Base-by-base conservation (phyloP, 2,113 vertebrate genomes). In the Podiceps cristatus region DNA sequence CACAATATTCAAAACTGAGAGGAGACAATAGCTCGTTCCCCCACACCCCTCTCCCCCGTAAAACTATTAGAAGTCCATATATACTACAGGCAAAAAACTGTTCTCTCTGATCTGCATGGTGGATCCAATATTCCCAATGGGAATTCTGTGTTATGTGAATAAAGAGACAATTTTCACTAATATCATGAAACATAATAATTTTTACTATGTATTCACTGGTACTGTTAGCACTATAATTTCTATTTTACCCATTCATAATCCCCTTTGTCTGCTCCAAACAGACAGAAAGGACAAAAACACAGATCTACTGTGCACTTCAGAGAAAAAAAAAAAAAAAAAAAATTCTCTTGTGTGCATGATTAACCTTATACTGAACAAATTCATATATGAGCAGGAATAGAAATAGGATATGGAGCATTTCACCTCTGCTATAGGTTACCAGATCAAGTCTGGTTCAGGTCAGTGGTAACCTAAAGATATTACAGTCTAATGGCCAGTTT, bases 321-420 rank as follows among this genome's bases (percentile, higher is more conserved):
- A 55, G 49, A 45, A 35, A 75, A 95, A 69, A 67, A 40, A 35
- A n/a, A n/a, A n/a, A n/a, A n/a, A n/a, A n/a, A 72, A 69, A 67
- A 40, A 35, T 2, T 44, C 23, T 87, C 22, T 64, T 82, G 4
- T 62, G 77, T 96, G 94, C 94, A 76, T 94, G 94, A 96, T 95
- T 94, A 86, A 91, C 42, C 62, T 95, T 76, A 66, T 27, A 85
- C 62, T 79, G 88, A 94, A 82, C 53, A 96, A 84, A 95, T 79
- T 85, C 62, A 27, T 82, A 62, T 58, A 87, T 0, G 2, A 95
- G 47, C 52, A 89, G 62, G 55, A 94, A 86, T 66, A 35, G 81
- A 96, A 96, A 96, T 69, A 90, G 49, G 94, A 90, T 90, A 93
- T 73, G 93, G 77, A 96, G 95, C 84, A 94, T 94, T 96, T 96